Evolutionary conservation across 2,797 vertebrate genomes (phyloP), one percentile per base, ranked within the genome.

Genomic region (Tympanoctomys barrerae): DNA sequence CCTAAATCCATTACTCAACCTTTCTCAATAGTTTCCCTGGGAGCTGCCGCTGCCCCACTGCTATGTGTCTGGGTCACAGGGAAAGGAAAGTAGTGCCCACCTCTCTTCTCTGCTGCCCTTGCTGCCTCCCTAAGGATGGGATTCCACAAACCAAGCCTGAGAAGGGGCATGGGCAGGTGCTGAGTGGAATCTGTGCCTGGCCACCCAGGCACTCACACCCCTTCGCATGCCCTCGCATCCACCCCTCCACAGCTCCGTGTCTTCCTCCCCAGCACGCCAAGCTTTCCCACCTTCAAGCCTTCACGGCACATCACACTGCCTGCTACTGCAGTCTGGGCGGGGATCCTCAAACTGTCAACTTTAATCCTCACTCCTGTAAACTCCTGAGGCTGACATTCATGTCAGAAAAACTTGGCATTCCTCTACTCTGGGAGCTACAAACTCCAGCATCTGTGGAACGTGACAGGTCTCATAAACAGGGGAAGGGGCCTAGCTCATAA

Each of bases 401-500:
- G 12, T 83, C 7, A 26, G 7, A 26, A 7, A 57, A 18, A 42
- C n/a, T 78, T 82, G 73, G 73, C 79, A 46, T 62, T 12, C 0
- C 14, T 39, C 9, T 28, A 26, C 54, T 79, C 62, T 1, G 2
- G 61, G 71, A 96, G 66, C 70, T 89, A 68, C 84, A 71, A 54
- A 89, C 62, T 79, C 78, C 24, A 90, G 95, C 19, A 68, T 49
- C 79, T 83, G 2, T 12, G 0, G 59, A 39, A 73, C 28, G 49
- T 61, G 91, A 85, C 87, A 77, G 93, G 52, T 94, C 36, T 10
- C 57, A 66, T 42, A 90, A 94, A 90, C 94, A 85, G 71, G 83
- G 62, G 68, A 77, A 33, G 68, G 14, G 78, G 93, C 91, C 89
- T 92, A 78, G 52, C 52, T 87, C 64, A 90, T 91, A 89, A 80